These are phyloP conservation scores for Macroteleia sp. DNA, from an alignment of 2,888 invertebrate genomes.

Conservation along the genomic window DNA sequence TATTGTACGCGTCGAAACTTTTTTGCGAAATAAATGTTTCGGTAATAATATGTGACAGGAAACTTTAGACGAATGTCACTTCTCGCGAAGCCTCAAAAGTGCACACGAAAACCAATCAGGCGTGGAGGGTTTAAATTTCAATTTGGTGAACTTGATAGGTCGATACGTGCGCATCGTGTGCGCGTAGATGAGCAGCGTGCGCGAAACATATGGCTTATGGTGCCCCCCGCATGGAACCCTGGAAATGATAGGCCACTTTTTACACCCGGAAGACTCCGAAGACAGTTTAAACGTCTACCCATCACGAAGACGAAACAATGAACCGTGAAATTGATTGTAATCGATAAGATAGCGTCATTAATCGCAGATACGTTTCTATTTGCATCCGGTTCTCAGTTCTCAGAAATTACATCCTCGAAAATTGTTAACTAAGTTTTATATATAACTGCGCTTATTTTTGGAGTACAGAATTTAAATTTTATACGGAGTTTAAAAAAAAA, in stretches of 20 bases:
- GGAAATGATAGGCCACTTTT: slow-evolving; percentile 61
- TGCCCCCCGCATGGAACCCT: slow-evolving; percentile 61
- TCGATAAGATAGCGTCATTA: slow-evolving; percentile 51
- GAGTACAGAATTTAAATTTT: no score
- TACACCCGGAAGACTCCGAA: slow-evolving; percentile 59
- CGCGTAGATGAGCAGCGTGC: slow-evolving; percentile 52
- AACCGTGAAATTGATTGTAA: slow-evolving; percentile 62
- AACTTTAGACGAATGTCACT: slow-evolving; percentile 66
- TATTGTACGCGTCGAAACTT: no score
- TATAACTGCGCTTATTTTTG: no score
- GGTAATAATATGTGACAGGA: slow-evolving; percentile 42
- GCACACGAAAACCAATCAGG: slow-evolving; percentile 69
- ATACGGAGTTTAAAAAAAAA: no score
- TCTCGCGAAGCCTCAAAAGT: slow-evolving; percentile 72
- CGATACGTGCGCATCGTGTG: slow-evolving; percentile 66
- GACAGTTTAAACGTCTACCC: slow-evolving; percentile 44
- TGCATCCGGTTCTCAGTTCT: slow-evolving; percentile 35
- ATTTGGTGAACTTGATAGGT: slow-evolving; percentile 74
- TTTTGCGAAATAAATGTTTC: no score
- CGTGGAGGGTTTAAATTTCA: slow-evolving; percentile 76
- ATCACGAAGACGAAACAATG: slow-evolving; percentile 46
- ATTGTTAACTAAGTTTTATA: no score
- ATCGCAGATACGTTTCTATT: slow-evolving; percentile 39
- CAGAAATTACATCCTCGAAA: neutral
- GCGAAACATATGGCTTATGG: slow-evolving; percentile 61